Percentiles rank a stretch among this genome's conserved stretches.
Evolutionary conservation across 2,888 invertebrate species (phyloP).

Genomic region (Myathropa florea): DNA sequence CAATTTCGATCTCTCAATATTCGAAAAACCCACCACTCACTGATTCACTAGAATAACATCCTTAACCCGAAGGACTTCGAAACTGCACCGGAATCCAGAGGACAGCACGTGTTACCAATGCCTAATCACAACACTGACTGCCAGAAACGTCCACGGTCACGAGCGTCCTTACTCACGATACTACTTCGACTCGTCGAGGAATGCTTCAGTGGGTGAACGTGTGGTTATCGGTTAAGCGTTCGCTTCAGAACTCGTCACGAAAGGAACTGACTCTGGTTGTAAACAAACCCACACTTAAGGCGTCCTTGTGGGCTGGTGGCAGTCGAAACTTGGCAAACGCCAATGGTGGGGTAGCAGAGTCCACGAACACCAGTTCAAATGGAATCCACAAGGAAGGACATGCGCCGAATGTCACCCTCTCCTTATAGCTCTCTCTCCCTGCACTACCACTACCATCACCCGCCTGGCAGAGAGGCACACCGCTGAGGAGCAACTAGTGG

Average conservation of each 20-base stretch:
- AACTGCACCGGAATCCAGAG: neutral
- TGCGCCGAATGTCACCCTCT: slow-evolving; percentile 43
- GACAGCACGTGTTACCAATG: slow-evolving; percentile 60
- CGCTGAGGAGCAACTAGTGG: slow-evolving; percentile 63
- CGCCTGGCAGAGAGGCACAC: neutral
- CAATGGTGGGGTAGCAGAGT: slow-evolving; percentile 53
- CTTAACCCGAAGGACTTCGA: neutral
- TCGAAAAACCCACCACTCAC: neutral
- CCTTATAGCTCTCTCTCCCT: neutral
- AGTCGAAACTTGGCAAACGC: slow-evolving; percentile 56
- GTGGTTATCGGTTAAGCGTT: slow-evolving; percentile 34
- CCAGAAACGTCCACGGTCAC: slow-evolving; percentile 10
- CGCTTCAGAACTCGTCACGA: slow-evolving; percentile 45
- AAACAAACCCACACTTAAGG: slow-evolving; percentile 62
- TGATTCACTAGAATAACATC: neutral
- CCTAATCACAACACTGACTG: slow-evolving; percentile 64
- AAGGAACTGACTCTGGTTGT: slow-evolving; percentile 63
- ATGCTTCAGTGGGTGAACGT: neutral
- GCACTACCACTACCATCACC: neutral
- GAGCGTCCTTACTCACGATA: slow-evolving; percentile 29
- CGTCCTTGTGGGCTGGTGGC: slow-evolving; percentile 13
- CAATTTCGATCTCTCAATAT: neutral
- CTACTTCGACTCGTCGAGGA: neutral
- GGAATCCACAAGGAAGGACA: slow-evolving; percentile 63
- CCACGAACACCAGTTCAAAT: slow-evolving; percentile 5